These are phyloP conservation scores for Caenorhabditis wallacei DNA, from an alignment of 2,888 invertebrate species.

Conservation along the genomic window DNA sequence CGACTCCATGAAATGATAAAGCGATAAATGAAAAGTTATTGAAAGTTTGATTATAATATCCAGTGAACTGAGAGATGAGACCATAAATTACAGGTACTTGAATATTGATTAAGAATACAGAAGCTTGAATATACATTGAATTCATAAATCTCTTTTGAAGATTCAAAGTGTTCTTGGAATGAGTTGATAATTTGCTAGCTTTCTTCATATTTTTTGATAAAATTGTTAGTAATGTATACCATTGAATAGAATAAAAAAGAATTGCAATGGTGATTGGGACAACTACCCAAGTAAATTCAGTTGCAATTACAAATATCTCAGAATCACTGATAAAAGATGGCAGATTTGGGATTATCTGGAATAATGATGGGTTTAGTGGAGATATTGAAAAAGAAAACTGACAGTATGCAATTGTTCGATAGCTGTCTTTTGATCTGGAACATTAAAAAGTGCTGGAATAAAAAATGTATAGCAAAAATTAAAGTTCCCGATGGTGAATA, in stretches of 20 bases:
- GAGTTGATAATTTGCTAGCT: not conserved
- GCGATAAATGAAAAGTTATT: constrained; percentile 6
- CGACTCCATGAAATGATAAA: constrained; percentile 7
- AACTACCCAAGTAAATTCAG: not conserved
- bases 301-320: not conserved
- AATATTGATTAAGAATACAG: not conserved
- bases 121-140: constrained; percentile 1
- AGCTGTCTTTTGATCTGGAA: not conserved
- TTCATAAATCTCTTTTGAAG: constrained; percentile 18
- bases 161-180: constrained; percentile 9
- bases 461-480: not conserved
- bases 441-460: not conserved
- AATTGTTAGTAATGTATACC: not conserved
- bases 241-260: not conserved
- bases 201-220: not conserved
- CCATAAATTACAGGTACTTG: constrained; percentile 4
- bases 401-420: too few relatives aligned
- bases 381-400: not conserved
- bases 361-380: not conserved
- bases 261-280: not conserved
- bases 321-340: not conserved
- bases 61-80: not conserved
- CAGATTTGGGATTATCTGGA: not conserved
- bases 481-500: not conserved
- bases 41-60: not conserved